phyloP scores from a whole-genome alignment of 1,140 invertebrate genomes.

The Hyphantria cunea region DNA sequence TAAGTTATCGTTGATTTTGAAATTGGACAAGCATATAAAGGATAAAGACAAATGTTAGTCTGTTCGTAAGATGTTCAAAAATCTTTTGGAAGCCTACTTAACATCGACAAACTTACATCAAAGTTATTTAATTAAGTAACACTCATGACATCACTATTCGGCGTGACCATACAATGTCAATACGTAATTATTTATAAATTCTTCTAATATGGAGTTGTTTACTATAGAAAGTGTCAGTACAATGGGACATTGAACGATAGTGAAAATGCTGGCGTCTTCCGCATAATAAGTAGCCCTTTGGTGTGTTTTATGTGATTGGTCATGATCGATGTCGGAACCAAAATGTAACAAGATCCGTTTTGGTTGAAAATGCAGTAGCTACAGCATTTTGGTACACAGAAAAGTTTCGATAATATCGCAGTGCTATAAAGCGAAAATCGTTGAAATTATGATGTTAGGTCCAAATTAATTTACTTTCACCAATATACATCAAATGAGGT shows the following conservation, averaged over 20 bases:
- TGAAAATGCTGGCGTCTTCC: conserved; percentile 55
- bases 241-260: conserved; percentile 70
- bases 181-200: conserved; percentile 40
- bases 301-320: conserved; percentile 21
- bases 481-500: no score
- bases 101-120: no score
- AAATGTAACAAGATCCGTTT: conserved; percentile 6
- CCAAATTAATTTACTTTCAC: no score
- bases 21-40: no score
- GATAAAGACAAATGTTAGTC: no score
- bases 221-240: conserved; percentile 67
- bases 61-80: no score
- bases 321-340: conserved; percentile 20
- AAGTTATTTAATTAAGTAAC: conserved; percentile 20
- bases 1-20: no score
- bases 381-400: no score
- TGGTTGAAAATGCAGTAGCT: conserved; percentile 1
- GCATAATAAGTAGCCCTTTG: conserved; percentile 51
- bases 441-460: background rate
- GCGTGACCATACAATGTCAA: conserved; percentile 25
- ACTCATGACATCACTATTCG: conserved; percentile 27
- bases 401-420: no score
- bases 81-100: no score
- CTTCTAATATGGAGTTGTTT: conserved; percentile 39
- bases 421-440: background rate